Conservation (phyloP, 2,797 vertebrate genomes). For the Petrocephalus sullivani region DNA sequence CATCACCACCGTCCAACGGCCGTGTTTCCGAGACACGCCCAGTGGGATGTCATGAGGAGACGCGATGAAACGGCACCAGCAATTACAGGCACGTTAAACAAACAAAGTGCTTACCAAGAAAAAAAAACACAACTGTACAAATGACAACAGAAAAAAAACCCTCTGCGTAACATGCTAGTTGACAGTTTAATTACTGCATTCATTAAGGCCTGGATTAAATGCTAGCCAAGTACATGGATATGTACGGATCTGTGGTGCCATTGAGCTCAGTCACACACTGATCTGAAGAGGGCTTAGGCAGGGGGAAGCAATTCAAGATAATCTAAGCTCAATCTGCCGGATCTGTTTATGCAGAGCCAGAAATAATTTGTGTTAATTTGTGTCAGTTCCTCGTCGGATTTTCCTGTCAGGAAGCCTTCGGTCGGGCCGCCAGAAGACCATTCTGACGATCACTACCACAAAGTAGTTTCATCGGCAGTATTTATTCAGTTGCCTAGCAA, state of each 20-base stretch:
- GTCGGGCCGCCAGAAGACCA: slow-evolving; percentile 14
- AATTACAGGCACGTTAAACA: neutral
- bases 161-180: neutral
- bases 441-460: neutral
- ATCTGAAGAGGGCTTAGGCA: neutral
- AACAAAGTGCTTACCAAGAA: neutral
- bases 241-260: neutral
- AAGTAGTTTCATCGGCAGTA: slow-evolving; percentile 19
- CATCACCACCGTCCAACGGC: neutral
- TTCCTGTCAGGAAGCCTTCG: slow-evolving; percentile 6
- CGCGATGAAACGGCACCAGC: neutral
- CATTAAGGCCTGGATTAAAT: neutral
- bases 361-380: slow-evolving; percentile 7
- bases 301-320: neutral
- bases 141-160: neutral
- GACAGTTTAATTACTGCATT: neutral
- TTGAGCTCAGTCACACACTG: neutral
- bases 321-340: neutral
- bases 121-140: neutral
- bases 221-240: neutral
- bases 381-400: neutral
- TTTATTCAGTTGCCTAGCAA: slow-evolving; percentile 49
- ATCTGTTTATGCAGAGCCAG: slow-evolving; percentile 6
- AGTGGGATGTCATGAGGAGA: neutral
- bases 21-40: neutral